Conservation (phyloP, 2,113 vertebrate species). For the Melanostigma gelatinosum region DNA sequence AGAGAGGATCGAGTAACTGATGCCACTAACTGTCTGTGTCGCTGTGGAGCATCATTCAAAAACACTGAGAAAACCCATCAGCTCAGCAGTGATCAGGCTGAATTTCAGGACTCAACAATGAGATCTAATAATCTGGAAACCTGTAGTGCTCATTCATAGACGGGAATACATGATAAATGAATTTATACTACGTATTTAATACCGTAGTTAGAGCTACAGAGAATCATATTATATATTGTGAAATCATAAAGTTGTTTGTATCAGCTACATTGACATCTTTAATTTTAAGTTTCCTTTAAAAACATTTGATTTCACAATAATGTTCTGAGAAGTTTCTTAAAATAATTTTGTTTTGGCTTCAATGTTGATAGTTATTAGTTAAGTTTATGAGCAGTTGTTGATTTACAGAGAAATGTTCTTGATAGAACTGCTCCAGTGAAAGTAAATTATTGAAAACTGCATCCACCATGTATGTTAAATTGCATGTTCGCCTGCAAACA, state of each 20-base stretch:
- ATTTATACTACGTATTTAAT: not conserved
- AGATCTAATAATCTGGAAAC: not conserved
- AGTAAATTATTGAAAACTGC: not conserved
- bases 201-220: not conserved
- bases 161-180: not conserved
- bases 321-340: not conserved
- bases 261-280: not conserved
- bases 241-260: not conserved
- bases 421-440: not conserved
- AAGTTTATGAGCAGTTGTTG: not conserved
- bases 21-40: not conserved
- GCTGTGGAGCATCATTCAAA: not conserved
- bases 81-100: constrained; percentile 11
- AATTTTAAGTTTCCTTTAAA: not conserved
- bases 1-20: not conserved
- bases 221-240: not conserved
- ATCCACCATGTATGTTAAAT: not conserved
- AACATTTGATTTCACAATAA: not conserved
- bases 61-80: constrained; percentile 7
- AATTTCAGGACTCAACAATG: not conserved
- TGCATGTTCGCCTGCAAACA: not conserved
- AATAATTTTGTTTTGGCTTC: not conserved
- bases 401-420: not conserved
- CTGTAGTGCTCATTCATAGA: not conserved
- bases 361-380: not conserved